Evolutionary conservation across 2,797 vertebrate species (phyloP), one percentile per base, ranked within the genome.

Genomic region (Antennarius maculatus): DNA sequence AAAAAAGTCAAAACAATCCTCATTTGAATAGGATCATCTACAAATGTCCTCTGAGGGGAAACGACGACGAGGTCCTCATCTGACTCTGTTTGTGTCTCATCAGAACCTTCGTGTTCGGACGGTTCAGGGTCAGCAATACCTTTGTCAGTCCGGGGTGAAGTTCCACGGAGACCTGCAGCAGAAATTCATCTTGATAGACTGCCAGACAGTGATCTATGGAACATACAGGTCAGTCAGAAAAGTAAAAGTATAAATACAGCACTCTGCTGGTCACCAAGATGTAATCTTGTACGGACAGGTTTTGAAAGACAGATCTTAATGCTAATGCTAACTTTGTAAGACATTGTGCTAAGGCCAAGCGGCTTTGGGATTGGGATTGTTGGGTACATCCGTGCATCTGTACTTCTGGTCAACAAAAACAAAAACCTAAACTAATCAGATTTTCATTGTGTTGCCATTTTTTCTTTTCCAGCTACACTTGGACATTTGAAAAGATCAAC

Each of bases 401-500:
- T 5, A 34, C 5, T 34, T 34, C 31, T 8, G 31, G 4, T 8
- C 3, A 39, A 8, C 7, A 11, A 23, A 23, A 23, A 23, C 23
- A 23, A 23, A 23, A 23, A 23, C 23, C 23, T 23, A 23, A 23
- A 23, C 1, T 23, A 23, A 23, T 23, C 23, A 23, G 23, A 23
- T 23, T 23, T 23, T 23, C 12, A 43, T 65, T 29, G 8, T 46
- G 3, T 34, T 13, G 58, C 14, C 12, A 2, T 37, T 55, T 54
- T 60, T 62, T 61, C 5, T 67, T 54, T 92, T 91, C 27, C 84
- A 98, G 97, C 86, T 98, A 94, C 77, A 94, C 95, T 50, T 98
- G 97, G 97, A 94, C 95, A 6, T 97, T 91, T 89, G 97, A 98
- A 89, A 98, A 98, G 88, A 94, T 96, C 81, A 93, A 97, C 81